These are phyloP conservation scores for Oceanodroma leucorhoa DNA, from an alignment of 2,797 vertebrate species.

Conservation along the genomic window DNA sequence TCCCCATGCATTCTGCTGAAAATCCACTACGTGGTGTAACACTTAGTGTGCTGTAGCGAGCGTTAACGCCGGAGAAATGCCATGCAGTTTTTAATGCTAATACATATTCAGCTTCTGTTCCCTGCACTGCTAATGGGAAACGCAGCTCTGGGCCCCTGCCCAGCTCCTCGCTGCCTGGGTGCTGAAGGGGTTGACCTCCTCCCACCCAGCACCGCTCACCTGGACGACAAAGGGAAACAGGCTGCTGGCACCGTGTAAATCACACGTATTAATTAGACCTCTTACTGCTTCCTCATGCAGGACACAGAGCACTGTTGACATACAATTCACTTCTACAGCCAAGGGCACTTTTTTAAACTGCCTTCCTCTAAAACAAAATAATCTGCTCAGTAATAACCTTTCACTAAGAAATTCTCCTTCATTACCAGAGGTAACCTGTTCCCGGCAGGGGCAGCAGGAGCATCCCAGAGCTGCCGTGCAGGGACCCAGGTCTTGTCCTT, in stretches of 20 bases:
- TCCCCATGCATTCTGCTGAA: background rate
- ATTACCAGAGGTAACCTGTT: accelerated
- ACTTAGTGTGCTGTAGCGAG: background rate
- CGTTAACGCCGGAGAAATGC: background rate
- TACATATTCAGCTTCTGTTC: background rate
- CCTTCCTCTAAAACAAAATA: background rate
- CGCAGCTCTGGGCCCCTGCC: background rate
- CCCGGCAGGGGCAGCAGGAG: background rate
- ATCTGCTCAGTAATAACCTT: background rate
- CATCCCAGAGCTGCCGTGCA: background rate
- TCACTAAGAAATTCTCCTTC: background rate
- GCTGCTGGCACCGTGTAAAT: background rate
- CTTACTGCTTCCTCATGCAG: background rate
- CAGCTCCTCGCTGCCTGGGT: background rate
- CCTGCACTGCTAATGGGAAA: background rate
- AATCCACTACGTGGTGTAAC: background rate
- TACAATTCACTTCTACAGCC: background rate
- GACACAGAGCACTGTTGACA: background rate
- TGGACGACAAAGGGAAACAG: background rate
- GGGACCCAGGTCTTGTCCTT: background rate
- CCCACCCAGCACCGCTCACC: background rate
- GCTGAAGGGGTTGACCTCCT: background rate
- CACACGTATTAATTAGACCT: accelerated
- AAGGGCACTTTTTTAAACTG: background rate
- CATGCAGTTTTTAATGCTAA: background rate